These are phyloP conservation scores for Tenthredo mesomela DNA, from an alignment of 2,888 invertebrate species.

Conservation along the genomic window DNA sequence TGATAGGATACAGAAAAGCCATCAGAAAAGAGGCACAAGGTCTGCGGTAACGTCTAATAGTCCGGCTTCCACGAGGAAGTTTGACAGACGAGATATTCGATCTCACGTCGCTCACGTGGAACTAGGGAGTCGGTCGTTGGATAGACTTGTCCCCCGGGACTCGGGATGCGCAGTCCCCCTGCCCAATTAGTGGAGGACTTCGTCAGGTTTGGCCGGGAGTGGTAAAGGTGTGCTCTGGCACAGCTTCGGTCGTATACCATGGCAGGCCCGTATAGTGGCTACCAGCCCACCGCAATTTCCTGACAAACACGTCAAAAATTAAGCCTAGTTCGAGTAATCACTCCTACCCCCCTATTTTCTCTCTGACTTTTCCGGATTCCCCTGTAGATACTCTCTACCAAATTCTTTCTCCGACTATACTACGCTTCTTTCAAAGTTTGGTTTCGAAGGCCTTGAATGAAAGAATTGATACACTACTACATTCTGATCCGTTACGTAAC, in stretches of 20 bases:
- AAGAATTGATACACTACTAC: not conserved
- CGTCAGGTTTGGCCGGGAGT: slow-evolving; percentile 26
- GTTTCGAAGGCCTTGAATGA: not conserved
- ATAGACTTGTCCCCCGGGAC: slow-evolving; percentile 33
- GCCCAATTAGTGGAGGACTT: slow-evolving; percentile 41
- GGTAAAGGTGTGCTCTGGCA: slow-evolving; percentile 1
- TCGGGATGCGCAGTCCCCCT: slow-evolving; percentile 32
- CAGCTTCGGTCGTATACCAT: not conserved
- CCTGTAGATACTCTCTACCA: not conserved
- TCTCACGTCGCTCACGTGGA: slow-evolving; percentile 47
- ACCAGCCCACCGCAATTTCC: slow-evolving; percentile 36
- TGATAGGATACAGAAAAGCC: slow-evolving; percentile 20
- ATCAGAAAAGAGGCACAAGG: not conserved
- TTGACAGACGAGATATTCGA: slow-evolving; percentile 42
- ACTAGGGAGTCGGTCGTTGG: slow-evolving; percentile 37
- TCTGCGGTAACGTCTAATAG: slow-evolving; percentile 8
- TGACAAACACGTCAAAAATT: slow-evolving; percentile 44
- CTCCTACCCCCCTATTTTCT: slow-evolving; percentile 9
- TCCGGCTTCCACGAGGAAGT: slow-evolving; percentile 22
- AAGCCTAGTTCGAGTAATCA: slow-evolving; percentile 22
- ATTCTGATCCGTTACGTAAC: not conserved
- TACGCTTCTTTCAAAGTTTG: not conserved
- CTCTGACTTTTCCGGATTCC: not conserved
- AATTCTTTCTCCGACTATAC: not conserved
- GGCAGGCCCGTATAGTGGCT: not conserved